A percentile compares a stretch with the other conserved stretches of the same genome.
phyloP scores from a whole-genome alignment of 2,113 vertebrate species.

The Phasianus colchicus region DNA sequence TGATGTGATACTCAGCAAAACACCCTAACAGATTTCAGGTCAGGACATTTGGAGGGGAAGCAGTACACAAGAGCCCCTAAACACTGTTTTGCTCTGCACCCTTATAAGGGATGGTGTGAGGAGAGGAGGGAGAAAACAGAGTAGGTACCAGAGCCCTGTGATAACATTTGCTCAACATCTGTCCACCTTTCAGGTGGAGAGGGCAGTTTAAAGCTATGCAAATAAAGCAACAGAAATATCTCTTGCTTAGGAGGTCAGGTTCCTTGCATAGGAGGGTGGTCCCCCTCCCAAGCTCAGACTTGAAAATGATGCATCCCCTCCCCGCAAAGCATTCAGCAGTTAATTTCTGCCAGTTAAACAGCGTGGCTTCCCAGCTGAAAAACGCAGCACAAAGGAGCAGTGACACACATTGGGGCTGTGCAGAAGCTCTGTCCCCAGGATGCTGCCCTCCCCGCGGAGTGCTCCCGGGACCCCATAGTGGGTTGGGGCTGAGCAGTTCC shows the following conservation, averaged over 20 bases:
- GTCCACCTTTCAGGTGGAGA: not conserved
- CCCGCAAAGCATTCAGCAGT: not conserved
- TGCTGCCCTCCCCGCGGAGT: not conserved
- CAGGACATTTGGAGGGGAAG: not conserved
- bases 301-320: not conserved
- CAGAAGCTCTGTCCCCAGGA: not conserved
- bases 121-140: not conserved
- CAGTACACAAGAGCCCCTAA: accelerated
- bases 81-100: not conserved
- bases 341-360: not conserved
- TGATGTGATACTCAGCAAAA: not conserved
- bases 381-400: not conserved
- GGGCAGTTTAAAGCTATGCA: not conserved
- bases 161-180: not conserved
- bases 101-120: not conserved
- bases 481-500: not conserved
- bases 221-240: not conserved
- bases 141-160: not conserved
- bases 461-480: not conserved
- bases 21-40: not conserved
- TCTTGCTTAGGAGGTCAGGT: not conserved
- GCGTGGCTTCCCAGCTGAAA: not conserved
- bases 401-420: accelerated
- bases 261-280: not conserved
- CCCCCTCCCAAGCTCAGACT: not conserved